Base-by-base conservation (phyloP, 2,888 invertebrate genomes). In the Halictus quadricinctus region DNA sequence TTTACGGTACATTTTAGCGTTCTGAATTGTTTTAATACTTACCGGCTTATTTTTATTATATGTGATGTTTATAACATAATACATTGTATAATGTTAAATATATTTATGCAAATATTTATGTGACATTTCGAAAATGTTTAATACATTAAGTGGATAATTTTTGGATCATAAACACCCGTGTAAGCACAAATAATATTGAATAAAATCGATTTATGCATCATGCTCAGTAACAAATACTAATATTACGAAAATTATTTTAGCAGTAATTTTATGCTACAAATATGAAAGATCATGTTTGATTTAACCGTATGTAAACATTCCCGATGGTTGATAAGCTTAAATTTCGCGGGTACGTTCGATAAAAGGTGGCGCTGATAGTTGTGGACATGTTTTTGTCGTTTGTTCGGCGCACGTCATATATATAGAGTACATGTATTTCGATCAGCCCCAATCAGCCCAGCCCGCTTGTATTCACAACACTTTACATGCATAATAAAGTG, bases 321-420 rank as follows among this genome's bases (percentile, higher is more conserved):
- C 18, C 66, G 25, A 13, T 29, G 21, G 3, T 36, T 36, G 8
- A 18, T 29, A 36, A 29, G 8, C 6, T 66, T 69, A 69, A 41
- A 21, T 41, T 21, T 41, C 41, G 41, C 41, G 69, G 41, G 41
- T 12, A 41, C 21, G 21, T 12, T 10, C 36, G 8, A 12, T 69
- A 41, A 41, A 36, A 64, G 54, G 69, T 60, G 79, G 86, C 81
- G 86, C 81, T 72, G 72, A 41, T 60, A 25, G 46, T 58, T 58
- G 60, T 21, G 69, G 29, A 48, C 36, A 25, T 18, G 25, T 5
- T 72, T 48, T 64, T 73, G 15, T 76, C 15, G 13, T 48, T 83
- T 76, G 36, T 80, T 21, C 36, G 64, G 21, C 25, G 13, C 36
- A 64, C n/a, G 60, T 25, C 60, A n/a, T 29, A 29, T 25, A 25